These are phyloP conservation scores for Steatornis caripensis DNA, from an alignment of 2,113 vertebrate species.

Conservation along the genomic window DNA sequence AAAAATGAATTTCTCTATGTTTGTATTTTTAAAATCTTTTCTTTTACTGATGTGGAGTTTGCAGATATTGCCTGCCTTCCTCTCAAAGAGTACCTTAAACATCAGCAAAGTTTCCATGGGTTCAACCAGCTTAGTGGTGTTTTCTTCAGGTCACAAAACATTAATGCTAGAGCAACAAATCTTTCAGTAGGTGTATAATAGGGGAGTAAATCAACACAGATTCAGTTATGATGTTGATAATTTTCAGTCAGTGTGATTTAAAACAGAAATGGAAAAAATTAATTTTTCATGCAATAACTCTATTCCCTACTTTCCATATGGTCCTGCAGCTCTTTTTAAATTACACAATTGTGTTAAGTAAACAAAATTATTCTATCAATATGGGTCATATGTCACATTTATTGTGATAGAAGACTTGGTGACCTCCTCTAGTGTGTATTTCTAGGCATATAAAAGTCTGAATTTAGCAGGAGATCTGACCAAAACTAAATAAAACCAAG, in stretches of 20 bases:
- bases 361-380: not conserved
- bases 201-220: not conserved
- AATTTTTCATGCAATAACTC: not conserved
- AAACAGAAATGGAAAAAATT: not conserved
- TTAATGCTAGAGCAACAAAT: not conserved
- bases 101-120: not conserved
- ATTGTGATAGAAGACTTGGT: not conserved
- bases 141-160: not conserved
- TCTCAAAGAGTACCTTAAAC: not conserved
- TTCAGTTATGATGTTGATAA: not conserved
- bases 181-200: not conserved
- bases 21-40: not conserved
- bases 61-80: not conserved
- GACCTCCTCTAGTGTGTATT: not conserved
- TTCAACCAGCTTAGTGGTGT: not conserved
- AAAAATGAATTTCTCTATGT: not conserved
- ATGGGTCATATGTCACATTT: not conserved
- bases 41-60: not conserved
- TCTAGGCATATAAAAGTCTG: not conserved
- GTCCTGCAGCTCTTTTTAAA: not conserved
- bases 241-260: not conserved
- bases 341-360: not conserved
- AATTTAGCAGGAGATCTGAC: not conserved
- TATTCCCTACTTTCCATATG: not conserved
- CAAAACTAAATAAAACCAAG: not conserved